Base-by-base conservation (phyloP, 2,113 vertebrate species). In the Bufo gargarizans region DNA sequence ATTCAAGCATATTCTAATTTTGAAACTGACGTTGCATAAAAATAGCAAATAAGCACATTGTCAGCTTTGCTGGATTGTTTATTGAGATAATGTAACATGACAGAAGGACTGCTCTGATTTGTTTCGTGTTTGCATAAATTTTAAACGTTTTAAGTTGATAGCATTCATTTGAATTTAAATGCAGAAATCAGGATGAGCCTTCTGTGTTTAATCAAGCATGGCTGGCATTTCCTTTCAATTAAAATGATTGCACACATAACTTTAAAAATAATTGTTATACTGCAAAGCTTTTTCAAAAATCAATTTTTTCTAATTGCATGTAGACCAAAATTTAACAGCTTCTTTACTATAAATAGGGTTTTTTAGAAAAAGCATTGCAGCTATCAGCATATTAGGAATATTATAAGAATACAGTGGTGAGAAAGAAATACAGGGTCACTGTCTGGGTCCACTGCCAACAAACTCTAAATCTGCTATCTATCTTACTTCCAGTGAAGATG, bases 41-140 rank as follows among this genome's bases (percentile, higher is more conserved):
- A 84, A 77, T 84, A 61, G 72, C 87, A 89, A 83, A 89, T 84
- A 84, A 84, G 87, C 82, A 78, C 81, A 89, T 84, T 84, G 81
- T 84, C 87, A 89, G 50, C 61, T 78, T 56, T 89, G 43, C 81
- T 71, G 33, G 82, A 50, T 77, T 84, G 82, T 77, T 84, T 78
- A 89, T 78, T 55, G 47, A 84, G 74, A 88, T 88, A 89, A 84
- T 84, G 45, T 77, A 84, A 84, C 81, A 78, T 89, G 72, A 78
- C 81, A 89, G 87, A 78, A 84, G 81, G 49, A 63, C 72, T 69
- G 49, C 81, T 78, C 56, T 84, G 87, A 84, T 88, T 89, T 89
- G 49, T 89, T 78, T 65, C 50, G 55, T 84, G 81, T 89, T 84
- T 84, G 72, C 80, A 84, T 78, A 84, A 84, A 84, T 89, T 78